Evolutionary conservation across 2,797 vertebrate species (phyloP), one percentile per base, ranked within the genome.

Genomic region (Sarcophilus harrisii): DNA sequence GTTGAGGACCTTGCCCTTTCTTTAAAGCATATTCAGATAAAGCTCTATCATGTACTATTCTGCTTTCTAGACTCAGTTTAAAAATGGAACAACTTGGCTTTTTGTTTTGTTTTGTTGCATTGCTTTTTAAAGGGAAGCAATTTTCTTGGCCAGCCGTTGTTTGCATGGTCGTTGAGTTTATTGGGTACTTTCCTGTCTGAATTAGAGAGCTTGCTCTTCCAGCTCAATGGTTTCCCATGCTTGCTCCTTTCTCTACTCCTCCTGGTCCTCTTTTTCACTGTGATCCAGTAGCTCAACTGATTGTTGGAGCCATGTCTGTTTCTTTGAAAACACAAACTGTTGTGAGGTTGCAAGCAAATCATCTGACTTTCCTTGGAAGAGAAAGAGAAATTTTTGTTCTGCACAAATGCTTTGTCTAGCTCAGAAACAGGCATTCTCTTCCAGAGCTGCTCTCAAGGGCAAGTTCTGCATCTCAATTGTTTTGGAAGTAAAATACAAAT

Each of bases 91-190:
- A 90, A 57, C 29, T 90, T 90, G 90, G 13, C 28, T 54, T 57
- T 38, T 27, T 55, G 54, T 87, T 87, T 49, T 81, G 66, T 45
- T 45, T 45, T 49, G 73, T 87, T 45, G 73, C 27, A 49, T 87
- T 87, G 21, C 38, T 45, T 87, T 90, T 90, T 90, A 16, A 90
- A 90, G 90, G 30, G 24, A 90, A 90, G 90, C 54, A 90, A 90
- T 90, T 90, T 90, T 49, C 90, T 90, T n/a, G 49, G 90, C 49
- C 90, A 90, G 90, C 90, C 90, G 90, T 90, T 90, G 52, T 90
- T 90, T 90, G 55, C 90, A 90, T 32, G 52, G 90, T 57, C 1
- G 0, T 21, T 90, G 90, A 90, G 90, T 90, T 90, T 90, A 90
- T 90, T 90, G 90, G 30, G 29, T 28, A 52, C 32, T 57, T 90